These are phyloP conservation scores for Otis tarda DNA, from an alignment of 2,113 vertebrate species.

Conservation along the genomic window DNA sequence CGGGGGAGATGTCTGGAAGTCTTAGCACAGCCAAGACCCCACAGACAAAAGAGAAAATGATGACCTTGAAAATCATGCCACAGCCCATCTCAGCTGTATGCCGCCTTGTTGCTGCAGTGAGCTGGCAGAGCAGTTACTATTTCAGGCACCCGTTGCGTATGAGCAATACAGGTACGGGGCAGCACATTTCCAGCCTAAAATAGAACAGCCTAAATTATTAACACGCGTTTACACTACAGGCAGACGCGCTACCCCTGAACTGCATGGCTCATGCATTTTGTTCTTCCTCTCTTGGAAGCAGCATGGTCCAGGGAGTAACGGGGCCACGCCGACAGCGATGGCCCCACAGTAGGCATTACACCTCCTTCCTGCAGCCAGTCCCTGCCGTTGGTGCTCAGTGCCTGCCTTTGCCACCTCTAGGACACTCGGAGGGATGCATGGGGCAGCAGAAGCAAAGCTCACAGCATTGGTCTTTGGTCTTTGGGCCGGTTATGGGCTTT, in stretches of 20 bases:
- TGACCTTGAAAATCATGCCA: background rate
- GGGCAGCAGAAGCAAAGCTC: background rate
- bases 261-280: accelerated
- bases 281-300: background rate
- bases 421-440: background rate
- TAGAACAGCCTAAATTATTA: background rate
- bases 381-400: background rate
- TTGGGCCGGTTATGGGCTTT: no score
- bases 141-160: background rate
- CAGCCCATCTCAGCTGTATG: background rate
- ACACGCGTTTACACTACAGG: accelerated
- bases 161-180: background rate
- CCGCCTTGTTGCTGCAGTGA: background rate
- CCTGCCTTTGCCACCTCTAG: background rate
- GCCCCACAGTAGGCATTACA: background rate
- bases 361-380: background rate
- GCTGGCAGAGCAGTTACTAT: background rate
- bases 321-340: accelerated
- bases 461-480: background rate
- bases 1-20: background rate
- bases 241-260: accelerated
- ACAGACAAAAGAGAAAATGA: background rate
- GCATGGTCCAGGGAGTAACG: background rate
- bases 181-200: background rate
- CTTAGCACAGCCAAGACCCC: background rate